Base-by-base conservation (phyloP, 2,888 invertebrate genomes). In the Mimumesa dahlbomi region DNA sequence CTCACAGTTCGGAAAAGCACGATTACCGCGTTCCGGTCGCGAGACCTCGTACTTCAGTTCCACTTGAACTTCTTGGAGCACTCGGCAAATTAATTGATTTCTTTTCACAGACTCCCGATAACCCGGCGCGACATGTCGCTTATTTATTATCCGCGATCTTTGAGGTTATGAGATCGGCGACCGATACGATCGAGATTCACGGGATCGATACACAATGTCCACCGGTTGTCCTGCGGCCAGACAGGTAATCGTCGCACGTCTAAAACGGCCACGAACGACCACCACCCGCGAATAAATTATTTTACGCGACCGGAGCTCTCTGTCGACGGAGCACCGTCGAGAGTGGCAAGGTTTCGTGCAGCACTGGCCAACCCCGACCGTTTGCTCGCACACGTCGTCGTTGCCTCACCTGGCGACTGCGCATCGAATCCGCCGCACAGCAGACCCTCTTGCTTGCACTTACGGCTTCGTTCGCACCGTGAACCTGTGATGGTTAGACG, bases 381-480 rank as follows among this genome's bases (percentile, higher is more conserved):
- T 73, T 40, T 67, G 64, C 74, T 70, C 63, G 50, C 69, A 69
- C 81, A 66, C 80, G 58, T 77, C 79, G 71, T 64, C 65, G 75
- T 73, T 71, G 76, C 65, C 84, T 88, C 87, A 89, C 89, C 89
- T 89, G 88, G 88, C 88, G 87, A 86, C 87, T 86, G 86, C 84
- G 85, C 85, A 83, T 82, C 77, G 80, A 69, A 57, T 58, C 53
- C 79, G 73, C 66, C 75, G 75, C 74, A 73, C 31, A 19, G 29
- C 46, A 31, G 48, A 38, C 36, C 42, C 16, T 34, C 49, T 69
- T 36, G 22, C 56, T 43, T 31, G 13, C 11, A n/a, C 2, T 50
- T 9, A 19, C 40, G 31, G 38, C 14, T 48, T 45, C 49, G n/a
- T 54, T 36, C 57, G 34, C 40, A 21, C 11, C 18, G 19, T 38